Conservation (phyloP, 2,797 vertebrate species). For the Sebastiscus tertius region DNA sequence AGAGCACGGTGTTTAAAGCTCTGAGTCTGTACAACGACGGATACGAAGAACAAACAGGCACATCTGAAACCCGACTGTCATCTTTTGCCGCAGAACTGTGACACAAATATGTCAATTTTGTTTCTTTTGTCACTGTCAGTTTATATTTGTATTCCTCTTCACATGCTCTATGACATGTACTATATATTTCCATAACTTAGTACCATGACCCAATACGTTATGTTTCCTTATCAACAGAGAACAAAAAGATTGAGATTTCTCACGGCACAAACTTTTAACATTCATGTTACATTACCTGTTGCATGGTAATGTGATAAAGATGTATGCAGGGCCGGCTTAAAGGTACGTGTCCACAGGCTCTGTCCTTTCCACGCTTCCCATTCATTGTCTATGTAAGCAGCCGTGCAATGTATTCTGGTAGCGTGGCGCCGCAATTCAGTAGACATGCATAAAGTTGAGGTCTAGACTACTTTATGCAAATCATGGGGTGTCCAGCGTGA, state of each 20-base stretch:
- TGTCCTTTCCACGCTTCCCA: too few relatives aligned
- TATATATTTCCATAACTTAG: not conserved
- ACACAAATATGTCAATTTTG: constrained; percentile 7
- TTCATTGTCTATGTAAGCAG: too few relatives aligned
- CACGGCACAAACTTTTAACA: not conserved
- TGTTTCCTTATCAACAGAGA: not conserved
- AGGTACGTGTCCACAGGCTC: too few relatives aligned
- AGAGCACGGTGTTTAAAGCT: not conserved
- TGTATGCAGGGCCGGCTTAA: too few relatives aligned
- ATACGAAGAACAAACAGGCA: not conserved
- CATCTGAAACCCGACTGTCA: not conserved
- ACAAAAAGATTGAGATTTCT: not conserved
- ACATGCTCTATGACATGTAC: not conserved
- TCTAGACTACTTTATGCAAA: too few relatives aligned
- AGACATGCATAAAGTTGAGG: too few relatives aligned
- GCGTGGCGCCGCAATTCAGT: accelerated
- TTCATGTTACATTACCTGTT: not conserved
- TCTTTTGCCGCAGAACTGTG: not conserved
- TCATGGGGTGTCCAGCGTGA: accelerated
- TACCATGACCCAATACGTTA: not conserved
- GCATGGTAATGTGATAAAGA: not conserved
- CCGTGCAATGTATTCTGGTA: too few relatives aligned
- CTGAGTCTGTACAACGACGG: not conserved
- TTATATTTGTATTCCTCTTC: not conserved
- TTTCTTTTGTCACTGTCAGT: not conserved